Evolutionary conservation across 1,140 invertebrate species (phyloP), one percentile per base, ranked within the genome.

Genomic region (Drosophila varians): DNA sequence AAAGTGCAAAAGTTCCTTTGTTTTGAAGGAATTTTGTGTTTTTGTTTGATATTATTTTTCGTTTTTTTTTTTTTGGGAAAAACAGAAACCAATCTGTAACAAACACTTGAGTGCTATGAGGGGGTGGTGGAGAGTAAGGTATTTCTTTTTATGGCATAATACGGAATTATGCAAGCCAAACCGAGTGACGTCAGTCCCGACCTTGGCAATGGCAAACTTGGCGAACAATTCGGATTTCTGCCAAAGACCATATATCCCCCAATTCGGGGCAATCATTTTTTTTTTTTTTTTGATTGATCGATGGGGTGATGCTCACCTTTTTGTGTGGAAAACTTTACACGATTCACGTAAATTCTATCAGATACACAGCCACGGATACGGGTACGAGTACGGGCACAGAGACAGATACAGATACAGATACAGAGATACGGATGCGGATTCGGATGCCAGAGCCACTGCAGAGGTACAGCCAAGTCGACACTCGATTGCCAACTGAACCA

Each of bases 381-480:
- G 28, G 9, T 34, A 34, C 31, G n/a, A 11, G 4, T n/a, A 34
- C 31, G 6, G 47, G 28, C 5, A 40, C 31, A 34, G 31, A 34
- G 4, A 34, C 31, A 34, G 31, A 34, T n/a, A 34, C 31, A n/a
- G 47, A 43, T 38, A 66, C 52, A 48, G 47, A 48, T 47, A 51
- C 46, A 52, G 46, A 48, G 47, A 48, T 47, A 51, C 46, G 56
- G 46, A 61, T 49, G 62, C 36, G 49, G 49, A 70, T 28, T 34
- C 49, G 40, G 34, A 54, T 56, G 49, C 66, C 19, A 55, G 31
- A 36, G 28, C 26, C 45, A 43, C 38, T 43, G 56, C 55, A 71
- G 65, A 80, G 79, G 78, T 84, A 84, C 74, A 84, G 86, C 86
- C 79, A 84, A 89, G 86, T 89, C 86, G 86, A 89, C 86, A 86